Evolutionary conservation across 2,888 invertebrate genomes (phyloP).

Genomic region (Heterodera filipjevi): DNA sequence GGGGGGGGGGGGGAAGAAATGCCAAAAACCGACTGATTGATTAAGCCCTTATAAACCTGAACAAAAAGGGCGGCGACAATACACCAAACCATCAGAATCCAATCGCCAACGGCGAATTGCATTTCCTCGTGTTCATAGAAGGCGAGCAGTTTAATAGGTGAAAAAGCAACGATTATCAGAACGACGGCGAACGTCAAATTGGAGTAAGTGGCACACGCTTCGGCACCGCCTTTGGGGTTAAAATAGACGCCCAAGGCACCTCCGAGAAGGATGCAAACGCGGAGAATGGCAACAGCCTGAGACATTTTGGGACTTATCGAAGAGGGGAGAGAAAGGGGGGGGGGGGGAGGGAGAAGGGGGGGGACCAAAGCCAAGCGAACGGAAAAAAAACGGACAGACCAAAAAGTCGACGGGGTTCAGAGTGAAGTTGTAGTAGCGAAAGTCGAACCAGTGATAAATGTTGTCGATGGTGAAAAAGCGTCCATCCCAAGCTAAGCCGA

Average conservation of each 20-base stretch:
- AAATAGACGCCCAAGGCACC: conserved; percentile 62
- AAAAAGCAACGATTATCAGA: conserved; percentile 61
- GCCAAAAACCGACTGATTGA: neutral
- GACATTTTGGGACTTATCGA: conserved; percentile 21
- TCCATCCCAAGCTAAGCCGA: conserved; percentile 55
- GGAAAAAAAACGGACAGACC: too few species aligned
- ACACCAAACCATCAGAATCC: conserved; percentile 64
- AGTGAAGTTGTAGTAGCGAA: conserved; percentile 57
- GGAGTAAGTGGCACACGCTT: conserved; percentile 51
- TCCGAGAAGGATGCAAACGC: conserved; percentile 58
- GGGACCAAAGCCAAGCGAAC: too few species aligned
- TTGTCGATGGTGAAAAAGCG: conserved; percentile 58
- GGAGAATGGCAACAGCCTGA: conserved; percentile 55
- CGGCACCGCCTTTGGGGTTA: conserved; percentile 55
- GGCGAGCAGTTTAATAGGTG: conserved; percentile 61
- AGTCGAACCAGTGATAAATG: conserved; percentile 61
- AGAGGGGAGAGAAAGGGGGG: too few species aligned
- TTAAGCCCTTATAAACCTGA: conserved; percentile 39
- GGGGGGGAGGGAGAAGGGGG: neutral
- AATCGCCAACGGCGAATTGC: conserved; percentile 60
- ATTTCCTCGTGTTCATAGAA: conserved; percentile 60
- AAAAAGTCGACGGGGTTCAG: conserved; percentile 62
- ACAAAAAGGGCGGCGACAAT: conserved; percentile 58
- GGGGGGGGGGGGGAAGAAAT: neutral
- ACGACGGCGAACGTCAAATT: conserved; percentile 54